phyloP scores from a whole-genome alignment of 2,113 vertebrate genomes.

The Zootoca vivipara region DNA sequence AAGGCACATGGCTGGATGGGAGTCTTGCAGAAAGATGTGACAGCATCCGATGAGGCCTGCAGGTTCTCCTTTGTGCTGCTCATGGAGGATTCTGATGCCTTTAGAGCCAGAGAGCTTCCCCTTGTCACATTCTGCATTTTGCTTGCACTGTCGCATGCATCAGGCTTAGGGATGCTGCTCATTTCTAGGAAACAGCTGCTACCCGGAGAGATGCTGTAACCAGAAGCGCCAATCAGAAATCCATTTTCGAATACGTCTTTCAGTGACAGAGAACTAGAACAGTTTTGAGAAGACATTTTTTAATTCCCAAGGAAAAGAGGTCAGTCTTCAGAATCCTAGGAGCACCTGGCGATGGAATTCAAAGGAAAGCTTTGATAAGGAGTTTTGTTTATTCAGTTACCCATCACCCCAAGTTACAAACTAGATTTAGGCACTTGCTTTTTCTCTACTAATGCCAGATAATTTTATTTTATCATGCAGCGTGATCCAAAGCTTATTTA shows the following conservation, averaged over 20 bases:
- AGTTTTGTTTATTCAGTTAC: background rate
- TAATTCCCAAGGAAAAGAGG: background rate
- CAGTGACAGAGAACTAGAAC: constrained; percentile 27
- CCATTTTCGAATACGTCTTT: constrained; percentile 62
- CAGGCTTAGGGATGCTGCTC: background rate
- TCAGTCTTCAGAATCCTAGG: background rate
- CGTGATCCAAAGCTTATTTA: background rate
- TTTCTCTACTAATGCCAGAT: background rate
- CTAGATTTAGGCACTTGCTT: no score
- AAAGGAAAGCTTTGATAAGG: background rate
- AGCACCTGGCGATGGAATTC: background rate
- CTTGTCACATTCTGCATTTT: background rate
- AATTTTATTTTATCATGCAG: background rate
- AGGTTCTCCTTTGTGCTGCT: constrained; percentile 20
- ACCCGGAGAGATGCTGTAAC: background rate
- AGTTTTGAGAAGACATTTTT: constrained; percentile 50
- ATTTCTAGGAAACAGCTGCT: constrained; percentile 4
- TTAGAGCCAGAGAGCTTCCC: constrained; percentile 5
- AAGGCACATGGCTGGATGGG: background rate
- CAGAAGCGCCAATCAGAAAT: constrained; percentile 43
- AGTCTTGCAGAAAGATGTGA: constrained; percentile 44
- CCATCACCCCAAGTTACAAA: background rate
- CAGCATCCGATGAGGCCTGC: constrained; percentile 37
- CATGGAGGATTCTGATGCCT: background rate
- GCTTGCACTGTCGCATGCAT: constrained; percentile 7